Evolutionary conservation across 2,888 invertebrate genomes (phyloP), one percentile per base, ranked within the genome.

Genomic region (Timema cristinae): DNA sequence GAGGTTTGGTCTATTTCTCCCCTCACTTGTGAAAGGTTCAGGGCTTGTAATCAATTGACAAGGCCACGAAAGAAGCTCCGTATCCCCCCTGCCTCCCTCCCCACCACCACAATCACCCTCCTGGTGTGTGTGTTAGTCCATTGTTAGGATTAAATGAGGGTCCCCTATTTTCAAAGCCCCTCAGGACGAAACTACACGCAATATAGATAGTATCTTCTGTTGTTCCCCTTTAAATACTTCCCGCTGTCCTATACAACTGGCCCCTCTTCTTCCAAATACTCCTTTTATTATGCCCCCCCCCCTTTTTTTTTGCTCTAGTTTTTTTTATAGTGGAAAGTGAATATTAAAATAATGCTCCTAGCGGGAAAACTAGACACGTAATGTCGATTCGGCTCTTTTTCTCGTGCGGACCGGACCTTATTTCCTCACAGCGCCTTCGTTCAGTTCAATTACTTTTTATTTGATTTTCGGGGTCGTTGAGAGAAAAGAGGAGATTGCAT

Each of bases 71-170:
- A 63, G 69, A 63, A 66, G 66, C 73, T 54, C 68, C 72, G 50
- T 59, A 32, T 66, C 50, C 66, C 68, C 70, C 50, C 69, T 66
- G 32, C 66, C 68, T 68, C 50, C 69, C 66, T 63, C 50, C 56
- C 47, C n/a, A 50, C 63, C 61, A 56, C 47, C 48, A 13, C n/a
- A 48, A 52, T 48, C 59, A 32, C 56, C 50, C 67, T 63, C 48
- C 63, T 48, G 68, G 70, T 63, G 67, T 68, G 59, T 69, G 67
- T 32, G 32, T 32, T 72, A 70, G 54, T 72, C 73, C 71, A 73
- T 73, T 73, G 73, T 73, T 71, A 69, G 69, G 68, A 69, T 71
- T 71, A 71, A 71, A 70, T 67, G 73, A 73, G 71, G 71, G 68
- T 52, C 71, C 73, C 63, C 7, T 32, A 11, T 63, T 32, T 15